Percentiles rank a stretch among this genome's conserved stretches.
phyloP scores from a whole-genome alignment of 2,113 vertebrate species.

The Anser brachyrhynchus region DNA sequence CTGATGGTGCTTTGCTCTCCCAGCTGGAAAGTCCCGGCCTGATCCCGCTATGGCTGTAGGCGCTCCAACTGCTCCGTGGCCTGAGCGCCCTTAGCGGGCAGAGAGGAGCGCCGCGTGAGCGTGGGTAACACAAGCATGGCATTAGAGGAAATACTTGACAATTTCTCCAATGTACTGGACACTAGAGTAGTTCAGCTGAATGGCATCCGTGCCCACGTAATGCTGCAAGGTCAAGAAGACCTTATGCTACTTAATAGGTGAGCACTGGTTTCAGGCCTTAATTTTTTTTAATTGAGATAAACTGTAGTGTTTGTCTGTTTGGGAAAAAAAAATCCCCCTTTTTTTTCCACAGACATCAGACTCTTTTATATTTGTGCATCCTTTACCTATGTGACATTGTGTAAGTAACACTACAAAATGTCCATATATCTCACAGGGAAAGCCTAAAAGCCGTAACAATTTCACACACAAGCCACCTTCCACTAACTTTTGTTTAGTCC shows the following conservation, averaged over 20 bases:
- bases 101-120: neutral
- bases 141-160: slow-evolving; percentile 57
- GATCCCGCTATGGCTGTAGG: neutral
- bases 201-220: neutral
- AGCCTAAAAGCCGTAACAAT: neutral
- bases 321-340: neutral
- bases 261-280: neutral
- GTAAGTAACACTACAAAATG: neutral
- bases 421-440: neutral
- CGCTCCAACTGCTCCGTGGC: neutral
- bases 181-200: slow-evolving; percentile 10
- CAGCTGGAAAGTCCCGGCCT: neutral
- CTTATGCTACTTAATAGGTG: neutral
- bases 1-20: slow-evolving; percentile 24
- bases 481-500: neutral
- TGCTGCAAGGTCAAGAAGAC: neutral
- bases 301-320: neutral
- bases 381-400: neutral
- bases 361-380: neutral
- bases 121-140: slow-evolving; percentile 35
- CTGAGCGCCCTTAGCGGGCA: neutral
- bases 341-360: neutral
- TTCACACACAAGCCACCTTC: neutral
- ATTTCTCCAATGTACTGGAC: slow-evolving; percentile 50
- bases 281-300: neutral